Evolutionary conservation across 2,797 vertebrate genomes (phyloP).

Genomic region (Lacerta bilineata): DNA sequence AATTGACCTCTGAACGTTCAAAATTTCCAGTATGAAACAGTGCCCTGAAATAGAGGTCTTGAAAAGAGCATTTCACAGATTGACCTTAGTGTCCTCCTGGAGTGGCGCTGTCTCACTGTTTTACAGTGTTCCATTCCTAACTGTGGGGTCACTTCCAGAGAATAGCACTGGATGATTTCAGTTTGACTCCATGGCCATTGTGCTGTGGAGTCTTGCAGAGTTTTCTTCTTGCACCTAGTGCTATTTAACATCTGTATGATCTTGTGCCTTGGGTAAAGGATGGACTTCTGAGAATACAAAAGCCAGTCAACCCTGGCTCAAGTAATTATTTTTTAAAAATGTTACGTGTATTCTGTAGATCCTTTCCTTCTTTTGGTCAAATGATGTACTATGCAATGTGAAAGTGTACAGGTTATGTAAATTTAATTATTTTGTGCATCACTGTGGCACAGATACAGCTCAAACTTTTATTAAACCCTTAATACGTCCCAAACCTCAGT

Average conservation of each 20-base stretch:
- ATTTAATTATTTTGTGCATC: background rate
- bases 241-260: no score
- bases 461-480: background rate
- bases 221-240: no score
- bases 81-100: background rate
- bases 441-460: background rate
- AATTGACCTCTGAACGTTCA: background rate
- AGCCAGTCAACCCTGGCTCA: no score
- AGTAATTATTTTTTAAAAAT: background rate
- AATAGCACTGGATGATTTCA: no score
- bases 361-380: background rate
- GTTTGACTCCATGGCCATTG: no score
- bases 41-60: background rate
- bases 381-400: background rate
- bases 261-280: no score
- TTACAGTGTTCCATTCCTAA: background rate
- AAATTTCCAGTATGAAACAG: background rate
- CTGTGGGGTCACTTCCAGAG: no score
- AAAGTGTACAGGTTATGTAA: background rate
- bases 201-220: no score
- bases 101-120: no score
- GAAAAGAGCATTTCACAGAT: background rate
- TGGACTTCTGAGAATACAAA: no score
- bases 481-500: no score
- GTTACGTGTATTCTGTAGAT: background rate